phyloP scores from a whole-genome alignment of 1,140 invertebrate genomes.

The Probaryconus sp. region DNA sequence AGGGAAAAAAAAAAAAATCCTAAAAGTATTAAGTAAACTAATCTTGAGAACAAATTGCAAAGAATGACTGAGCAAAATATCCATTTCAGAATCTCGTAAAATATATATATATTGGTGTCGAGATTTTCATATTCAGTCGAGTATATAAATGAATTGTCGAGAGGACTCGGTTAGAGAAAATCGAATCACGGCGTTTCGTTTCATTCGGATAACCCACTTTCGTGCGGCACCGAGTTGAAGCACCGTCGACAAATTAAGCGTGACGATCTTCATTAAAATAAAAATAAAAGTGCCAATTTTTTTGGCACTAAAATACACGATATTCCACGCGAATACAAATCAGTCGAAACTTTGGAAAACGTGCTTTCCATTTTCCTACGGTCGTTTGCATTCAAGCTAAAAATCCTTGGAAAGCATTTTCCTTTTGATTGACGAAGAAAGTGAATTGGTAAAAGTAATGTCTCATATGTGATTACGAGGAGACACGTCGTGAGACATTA shows the following conservation, averaged over 20 bases:
- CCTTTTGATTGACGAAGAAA: conserved; percentile 21
- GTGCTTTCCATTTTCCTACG: too few species aligned
- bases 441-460: conserved; percentile 23
- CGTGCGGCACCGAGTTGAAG: conserved; percentile 13
- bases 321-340: conserved; percentile 19
- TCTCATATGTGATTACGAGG: conserved; percentile 25
- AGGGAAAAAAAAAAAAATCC: too few species aligned
- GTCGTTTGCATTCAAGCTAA: not conserved
- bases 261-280: conserved; percentile 19
- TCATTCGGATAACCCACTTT: conserved; percentile 52
- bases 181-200: conserved; percentile 32
- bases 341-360: conserved; percentile 40
- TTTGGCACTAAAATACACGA: too few species aligned
- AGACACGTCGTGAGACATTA: too few species aligned
- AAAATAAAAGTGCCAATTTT: not conserved
- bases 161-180: conserved; percentile 44
- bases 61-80: too few species aligned
- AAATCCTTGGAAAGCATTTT: conserved; percentile 27
- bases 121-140: conserved; percentile 39
- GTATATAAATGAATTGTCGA: conserved; percentile 38
- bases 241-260: conserved; percentile 45
- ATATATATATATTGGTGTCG: not conserved
- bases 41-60: too few species aligned
- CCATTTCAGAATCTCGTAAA: not conserved
- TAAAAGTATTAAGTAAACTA: too few species aligned